Evolutionary conservation across 2,797 vertebrate species (phyloP).

Genomic region (Takifugu ocellatus): DNA sequence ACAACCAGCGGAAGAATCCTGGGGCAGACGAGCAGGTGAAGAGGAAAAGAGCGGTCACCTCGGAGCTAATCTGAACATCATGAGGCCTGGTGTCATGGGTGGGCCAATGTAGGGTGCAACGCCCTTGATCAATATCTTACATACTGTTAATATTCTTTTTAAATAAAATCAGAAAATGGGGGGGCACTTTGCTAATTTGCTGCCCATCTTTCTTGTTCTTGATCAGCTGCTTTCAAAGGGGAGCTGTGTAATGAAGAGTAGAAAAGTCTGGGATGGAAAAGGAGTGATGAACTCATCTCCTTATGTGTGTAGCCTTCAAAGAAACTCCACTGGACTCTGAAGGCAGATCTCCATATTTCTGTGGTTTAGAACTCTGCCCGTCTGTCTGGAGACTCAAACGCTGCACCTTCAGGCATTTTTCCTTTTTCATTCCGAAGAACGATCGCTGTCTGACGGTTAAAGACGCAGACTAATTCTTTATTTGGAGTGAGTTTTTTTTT

Average conservation of each 20-base stretch:
- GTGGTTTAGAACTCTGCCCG: constrained; percentile 7
- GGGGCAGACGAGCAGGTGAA: neutral
- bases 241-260: constrained; percentile 42
- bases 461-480: too few species aligned
- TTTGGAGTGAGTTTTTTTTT: constrained; percentile 22
- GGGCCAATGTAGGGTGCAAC: constrained; percentile 8
- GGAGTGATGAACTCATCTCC: constrained; percentile 40
- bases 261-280: constrained; percentile 34
- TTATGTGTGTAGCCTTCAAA: constrained; percentile 51
- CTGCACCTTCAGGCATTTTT: constrained; percentile 17
- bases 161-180: neutral
- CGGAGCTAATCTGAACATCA: constrained; percentile 39
- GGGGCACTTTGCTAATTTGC: constrained; percentile 7
- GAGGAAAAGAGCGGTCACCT: constrained; percentile 15
- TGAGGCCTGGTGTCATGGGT: constrained; percentile 18
- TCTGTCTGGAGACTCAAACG: constrained; percentile 23
- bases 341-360: constrained; percentile 18
- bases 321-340: constrained; percentile 31
- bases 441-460: too few species aligned
- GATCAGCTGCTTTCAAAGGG: constrained; percentile 40
- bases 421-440: neutral
- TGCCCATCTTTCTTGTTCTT: constrained; percentile 15
- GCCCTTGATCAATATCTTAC: constrained; percentile 12
- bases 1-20: neutral
- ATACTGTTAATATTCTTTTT: neutral